Base-by-base conservation (phyloP, 2,888 invertebrate species). In the Macropis europaea region DNA sequence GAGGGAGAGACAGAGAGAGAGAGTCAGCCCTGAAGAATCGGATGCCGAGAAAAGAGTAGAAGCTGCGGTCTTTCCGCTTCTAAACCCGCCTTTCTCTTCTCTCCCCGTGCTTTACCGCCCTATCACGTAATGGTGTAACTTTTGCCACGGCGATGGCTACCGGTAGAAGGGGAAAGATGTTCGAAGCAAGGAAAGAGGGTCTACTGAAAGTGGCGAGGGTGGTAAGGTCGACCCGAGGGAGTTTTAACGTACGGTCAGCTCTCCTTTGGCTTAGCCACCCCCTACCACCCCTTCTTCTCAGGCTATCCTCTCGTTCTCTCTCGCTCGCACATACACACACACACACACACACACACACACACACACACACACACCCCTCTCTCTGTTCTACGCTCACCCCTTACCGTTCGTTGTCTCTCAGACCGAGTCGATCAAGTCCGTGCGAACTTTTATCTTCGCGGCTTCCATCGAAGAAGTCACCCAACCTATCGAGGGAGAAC, bases 221-320 rank as follows among this genome's bases (percentile, higher is more conserved):
- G 64, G 64, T 42, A 42, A 32, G 75, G 73, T 77, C 73, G 80
- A 77, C 83, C 80, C 85, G 22, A 60, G 87, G 81, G 86, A 87
- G 84, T 86, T 88, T 87, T 87, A 88, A 88, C 86, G 84, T 87
- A 88, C 85, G 87, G 88, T 88, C 88, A 88, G 86, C 84, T 81
- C 81, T 50, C 40, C 53, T 53, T 19, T 34, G 30, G 60, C 77
- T 71, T 45, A 48, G 24, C 63, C 66, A 50, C 22, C 62, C 40
- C 28, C 32, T 34, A 19, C 50, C n/a, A 13, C 3, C 26, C 36
- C 1, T 32, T 34, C 43, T 11, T 5, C 40, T 36, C 7, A 54
- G 26, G 40, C 52, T 42, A 30, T 42, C 48, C 13, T 19, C 38
- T 24, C 19, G 47, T 50, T 17, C 43, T 54, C 53, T 38, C n/a